Base-by-base conservation (phyloP, 2,888 invertebrate genomes). In the Antitype chi region DNA sequence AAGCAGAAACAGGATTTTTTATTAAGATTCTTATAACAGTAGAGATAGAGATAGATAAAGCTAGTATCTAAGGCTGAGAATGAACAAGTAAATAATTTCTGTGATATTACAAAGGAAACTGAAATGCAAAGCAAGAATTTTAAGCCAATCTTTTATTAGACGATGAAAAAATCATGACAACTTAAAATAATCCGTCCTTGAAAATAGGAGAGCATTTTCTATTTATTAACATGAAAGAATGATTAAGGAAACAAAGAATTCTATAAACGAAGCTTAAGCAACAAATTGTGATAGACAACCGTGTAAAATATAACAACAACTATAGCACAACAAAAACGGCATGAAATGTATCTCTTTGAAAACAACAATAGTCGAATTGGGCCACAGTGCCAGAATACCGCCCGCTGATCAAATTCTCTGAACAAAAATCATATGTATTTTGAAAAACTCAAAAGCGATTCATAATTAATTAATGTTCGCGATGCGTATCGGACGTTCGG, bases 391-490 rank as follows among this genome's bases (percentile, higher is more conserved):
- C 74, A 78, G 81, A 72, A 84, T 78, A 76, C 85, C 84, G 74
- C 89, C 87, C 83, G 89, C 88, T 87, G 87, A 71, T 84, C 74
- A 77, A 79, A 81, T 78, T 72, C 74, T 79, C 70, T 77, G 60
- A 76, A 88, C 81, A 82, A 82, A 82, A 81, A 84, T 81, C 73
- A 62, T 68, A 81, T 82, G 79, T 76, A 81, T 87, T 88, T 87
- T 85, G 85, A 83, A 85, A 87, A 89, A 87, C 82, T 90, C 88
- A 90, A 92, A 91, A 93, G 87, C 91, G 90, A 93, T 92, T 93
- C 90, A 93, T 93, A 94, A 95, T 95, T 95, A 95, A 95, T 95
- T 93, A 93, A 93, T 90, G 90, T 90, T 85, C 90, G 91, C 89
- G 87, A 89, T 92, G 93, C 94, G 93, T 93, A 94, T 94, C 94